phyloP scores from a whole-genome alignment of 2,888 invertebrate genomes.

The Perizoma flavofasciatum region DNA sequence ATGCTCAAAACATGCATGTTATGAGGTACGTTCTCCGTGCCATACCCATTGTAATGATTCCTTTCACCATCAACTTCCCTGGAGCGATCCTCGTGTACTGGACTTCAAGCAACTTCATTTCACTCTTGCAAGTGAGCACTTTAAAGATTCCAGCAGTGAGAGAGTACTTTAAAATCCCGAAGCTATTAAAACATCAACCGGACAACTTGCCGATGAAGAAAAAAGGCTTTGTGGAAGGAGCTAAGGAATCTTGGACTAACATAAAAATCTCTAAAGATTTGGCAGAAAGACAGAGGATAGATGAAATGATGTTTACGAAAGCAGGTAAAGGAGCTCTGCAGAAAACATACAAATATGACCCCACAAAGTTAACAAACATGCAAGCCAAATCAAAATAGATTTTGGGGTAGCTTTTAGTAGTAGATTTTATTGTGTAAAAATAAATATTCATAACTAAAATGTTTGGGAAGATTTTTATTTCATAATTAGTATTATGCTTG shows the following conservation, averaged over 20 bases:
- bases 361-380: constrained; percentile 84
- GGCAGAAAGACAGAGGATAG: constrained; percentile 89
- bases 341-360: constrained; percentile 95
- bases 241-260: constrained; percentile 93
- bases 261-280: constrained; percentile 91
- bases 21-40: constrained; percentile 90
- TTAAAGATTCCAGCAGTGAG: constrained; percentile 90
- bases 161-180: constrained; percentile 90
- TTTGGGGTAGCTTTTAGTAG: constrained; percentile 43
- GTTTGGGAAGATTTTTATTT: constrained; percentile 37
- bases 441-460: constrained; percentile 49
- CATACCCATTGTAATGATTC: constrained; percentile 91
- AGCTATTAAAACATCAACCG: constrained; percentile 80
- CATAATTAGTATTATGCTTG: too few species aligned
- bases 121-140: constrained; percentile 90
- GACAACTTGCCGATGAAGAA: constrained; percentile 86
- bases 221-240: constrained; percentile 90
- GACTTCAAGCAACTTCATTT: constrained; percentile 94
- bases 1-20: constrained; percentile 86
- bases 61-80: constrained; percentile 94
- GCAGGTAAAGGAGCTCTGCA: constrained; percentile 94
- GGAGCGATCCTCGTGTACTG: constrained; percentile 95
- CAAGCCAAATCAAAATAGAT: constrained; percentile 83
- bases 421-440: constrained; percentile 54
- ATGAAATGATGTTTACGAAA: constrained; percentile 90